Percentiles rank a stretch among this genome's conserved stretches.
phyloP scores from a whole-genome alignment of 2,888 invertebrate species.

The Apodemia hepburni region DNA sequence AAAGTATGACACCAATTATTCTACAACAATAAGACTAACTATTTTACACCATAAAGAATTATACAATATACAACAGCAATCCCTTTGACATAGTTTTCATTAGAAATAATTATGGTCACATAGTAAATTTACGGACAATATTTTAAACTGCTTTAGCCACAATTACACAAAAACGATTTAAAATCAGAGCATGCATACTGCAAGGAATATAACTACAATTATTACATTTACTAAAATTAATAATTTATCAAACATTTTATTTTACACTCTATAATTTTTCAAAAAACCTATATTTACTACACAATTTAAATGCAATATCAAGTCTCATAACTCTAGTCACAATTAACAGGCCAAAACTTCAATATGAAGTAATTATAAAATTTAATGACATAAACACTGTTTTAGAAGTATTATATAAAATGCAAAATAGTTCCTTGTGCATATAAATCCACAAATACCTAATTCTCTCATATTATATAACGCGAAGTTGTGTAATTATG shows the following conservation, averaged over 20 bases:
- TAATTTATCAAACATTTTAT: background rate
- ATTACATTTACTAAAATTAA: background rate
- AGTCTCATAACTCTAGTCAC: constrained; percentile 15
- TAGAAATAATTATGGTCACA: background rate
- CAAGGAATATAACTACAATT: background rate
- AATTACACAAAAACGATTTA: constrained; percentile 10
- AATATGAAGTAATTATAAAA: constrained; percentile 25
- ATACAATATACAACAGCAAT: background rate
- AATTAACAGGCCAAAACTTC: constrained; percentile 24
- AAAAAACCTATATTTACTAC: constrained; percentile 5
- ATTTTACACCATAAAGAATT: constrained; percentile 6
- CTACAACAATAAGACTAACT: background rate
- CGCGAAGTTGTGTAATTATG: background rate
- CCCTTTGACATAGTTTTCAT: background rate
- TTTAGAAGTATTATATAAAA: background rate
- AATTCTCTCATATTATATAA: background rate
- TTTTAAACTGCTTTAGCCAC: background rate
- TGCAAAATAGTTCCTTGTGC: constrained; percentile 5
- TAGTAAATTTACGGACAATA: background rate
- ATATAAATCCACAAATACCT: background rate
- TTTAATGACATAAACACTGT: background rate
- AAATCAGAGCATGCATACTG: constrained; percentile 5
- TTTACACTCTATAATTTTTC: constrained; percentile 10
- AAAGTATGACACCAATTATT: background rate
- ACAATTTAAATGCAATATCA: constrained; percentile 19